Evolutionary conservation across 2,888 invertebrate species (phyloP), one percentile per base, ranked within the genome.

Genomic region (Disparrhopalites patrizii): DNA sequence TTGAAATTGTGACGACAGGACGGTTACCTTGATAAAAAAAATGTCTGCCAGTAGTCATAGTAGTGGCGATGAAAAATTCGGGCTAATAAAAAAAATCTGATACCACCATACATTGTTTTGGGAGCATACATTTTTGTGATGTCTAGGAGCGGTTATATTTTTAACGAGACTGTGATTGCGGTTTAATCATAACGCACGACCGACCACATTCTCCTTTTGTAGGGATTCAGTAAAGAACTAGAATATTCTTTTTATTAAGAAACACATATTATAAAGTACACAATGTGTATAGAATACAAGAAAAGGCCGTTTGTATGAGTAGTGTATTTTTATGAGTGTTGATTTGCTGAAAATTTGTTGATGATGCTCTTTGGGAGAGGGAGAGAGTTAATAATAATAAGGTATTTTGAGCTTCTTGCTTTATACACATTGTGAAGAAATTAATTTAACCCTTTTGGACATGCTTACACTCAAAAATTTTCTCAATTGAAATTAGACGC

Each of bases 131-230:
- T n/a, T n/a, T n/a, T n/a, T n/a, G n/a, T n/a, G n/a, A n/a, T n/a
- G n/a, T n/a, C n/a, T n/a, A n/a, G 8, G 20, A 57, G 38, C 28
- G 38, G 58, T 58, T 23, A 36, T 23, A 58, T 58, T 58, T 58
- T 28, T 58, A 58, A 58, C 58, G 43, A 58, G 58, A 58, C 43
- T 43, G 43, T 27, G 43, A 58, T 58, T 58, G 58, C 43, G 58
- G 43, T 58, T 56, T 56, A 58, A 58, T 58, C 58, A 58, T 43
- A 40, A 43, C 58, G 58, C 58, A 58, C 58, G 58, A 58, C 58
- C 43, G 43, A 38, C 28, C 43, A 25, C 58, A 58, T 38, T 38
- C 23, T 58, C 43, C 43, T 31, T 55, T 3, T 54, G 36, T 15
- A 33, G 36, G 36, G 15, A 15, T n/a, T n/a, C n/a, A 33, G 50